phyloP scores from a whole-genome alignment of 1,140 invertebrate species.

The Tenebrio molitor region DNA sequence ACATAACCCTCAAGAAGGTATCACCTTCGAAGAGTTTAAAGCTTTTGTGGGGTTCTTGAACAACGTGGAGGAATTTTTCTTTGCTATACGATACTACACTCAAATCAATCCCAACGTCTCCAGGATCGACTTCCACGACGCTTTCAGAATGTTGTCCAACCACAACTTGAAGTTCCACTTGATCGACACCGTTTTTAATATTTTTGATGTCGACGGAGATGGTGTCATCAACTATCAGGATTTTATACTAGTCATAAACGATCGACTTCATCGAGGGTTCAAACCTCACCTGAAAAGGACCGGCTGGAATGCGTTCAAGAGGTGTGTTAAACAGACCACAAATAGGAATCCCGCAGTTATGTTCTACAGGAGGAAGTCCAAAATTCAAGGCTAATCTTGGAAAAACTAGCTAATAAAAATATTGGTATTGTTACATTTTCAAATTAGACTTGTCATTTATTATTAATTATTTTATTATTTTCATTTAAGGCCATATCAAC shows the following conservation, averaged over 20 bases:
- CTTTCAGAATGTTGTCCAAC: conserved; percentile 94
- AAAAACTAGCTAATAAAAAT: too few relatives aligned
- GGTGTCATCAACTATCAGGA: conserved; percentile 94
- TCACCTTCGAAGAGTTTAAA: conserved; percentile 91
- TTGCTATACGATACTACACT: conserved; percentile 96
- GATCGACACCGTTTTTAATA: conserved; percentile 91
- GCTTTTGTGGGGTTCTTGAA: conserved; percentile 96
- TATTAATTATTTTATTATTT: too few relatives aligned
- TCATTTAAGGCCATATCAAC: too few relatives aligned
- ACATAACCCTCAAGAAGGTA: conserved; percentile 75
- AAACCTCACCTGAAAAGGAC: not conserved
- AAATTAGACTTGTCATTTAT: too few relatives aligned
- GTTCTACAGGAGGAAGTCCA: too few relatives aligned
- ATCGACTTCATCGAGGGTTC: conserved; percentile 11
- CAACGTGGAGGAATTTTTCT: conserved; percentile 93
- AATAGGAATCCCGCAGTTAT: not conserved
- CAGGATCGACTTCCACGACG: conserved; percentile 92
- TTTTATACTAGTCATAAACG: conserved; percentile 75
- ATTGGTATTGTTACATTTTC: too few relatives aligned
- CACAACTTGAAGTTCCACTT: conserved; percentile 83
- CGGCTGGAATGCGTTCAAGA: conserved; percentile 1
- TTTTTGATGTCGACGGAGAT: conserved; percentile 96
- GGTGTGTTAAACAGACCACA: not conserved
- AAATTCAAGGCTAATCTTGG: too few relatives aligned
- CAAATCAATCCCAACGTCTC: conserved; percentile 94